Conservation (phyloP, 2,113 vertebrate genomes). For the Cyprinus carpio region DNA sequence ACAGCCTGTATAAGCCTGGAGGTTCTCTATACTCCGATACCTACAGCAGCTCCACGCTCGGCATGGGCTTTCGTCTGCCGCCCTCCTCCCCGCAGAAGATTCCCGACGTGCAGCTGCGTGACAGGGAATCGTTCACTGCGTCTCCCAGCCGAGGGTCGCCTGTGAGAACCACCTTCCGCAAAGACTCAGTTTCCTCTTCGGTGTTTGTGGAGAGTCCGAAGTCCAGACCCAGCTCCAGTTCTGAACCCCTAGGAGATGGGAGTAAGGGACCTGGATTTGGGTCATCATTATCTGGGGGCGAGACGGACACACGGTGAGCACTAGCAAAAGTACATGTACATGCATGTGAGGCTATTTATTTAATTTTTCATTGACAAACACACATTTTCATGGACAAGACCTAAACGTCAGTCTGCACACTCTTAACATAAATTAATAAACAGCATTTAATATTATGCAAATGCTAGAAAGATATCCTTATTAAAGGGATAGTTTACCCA, state of each 20-base stretch:
- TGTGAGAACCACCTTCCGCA: constrained; percentile 91
- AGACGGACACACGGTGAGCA: constrained; percentile 84
- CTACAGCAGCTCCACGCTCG: constrained; percentile 77
- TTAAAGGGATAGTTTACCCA: no score
- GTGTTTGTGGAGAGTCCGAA: constrained; percentile 94
- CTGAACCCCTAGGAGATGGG: constrained; percentile 82
- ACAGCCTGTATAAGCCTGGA: constrained; percentile 88
- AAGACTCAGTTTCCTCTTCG: constrained; percentile 89
- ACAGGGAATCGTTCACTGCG: constrained; percentile 86
- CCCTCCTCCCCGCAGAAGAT: constrained; percentile 96
- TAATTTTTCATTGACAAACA: background rate
- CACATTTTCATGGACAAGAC: background rate
- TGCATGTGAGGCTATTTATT: background rate
- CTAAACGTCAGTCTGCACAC: background rate
- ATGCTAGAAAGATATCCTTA: background rate
- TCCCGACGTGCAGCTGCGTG: constrained; percentile 82
- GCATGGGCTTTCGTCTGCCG: constrained; percentile 88
- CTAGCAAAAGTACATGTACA: background rate
- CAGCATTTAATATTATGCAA: background rate
- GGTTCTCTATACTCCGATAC: constrained; percentile 85
- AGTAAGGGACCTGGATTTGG: constrained; percentile 82
- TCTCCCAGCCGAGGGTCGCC: constrained; percentile 90
- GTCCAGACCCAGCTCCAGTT: constrained; percentile 81
- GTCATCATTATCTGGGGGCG: constrained; percentile 81
- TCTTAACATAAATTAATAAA: background rate